Evolutionary conservation across 1,140 invertebrate species (phyloP).

Genomic region (Uloborus diversus): DNA sequence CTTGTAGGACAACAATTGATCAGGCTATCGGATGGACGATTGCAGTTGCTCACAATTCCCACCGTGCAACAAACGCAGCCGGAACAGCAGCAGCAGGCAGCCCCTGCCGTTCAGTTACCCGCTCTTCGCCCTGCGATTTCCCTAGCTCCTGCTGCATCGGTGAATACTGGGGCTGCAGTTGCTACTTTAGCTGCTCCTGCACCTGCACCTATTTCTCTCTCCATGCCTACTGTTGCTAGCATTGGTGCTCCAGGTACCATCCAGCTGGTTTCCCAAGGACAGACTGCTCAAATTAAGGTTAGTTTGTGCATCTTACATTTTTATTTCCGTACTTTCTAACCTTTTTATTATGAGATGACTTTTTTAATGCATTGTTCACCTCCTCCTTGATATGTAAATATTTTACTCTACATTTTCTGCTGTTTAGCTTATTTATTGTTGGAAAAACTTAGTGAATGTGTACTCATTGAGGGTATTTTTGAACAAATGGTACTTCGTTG

Average conservation of each 20-base stretch:
- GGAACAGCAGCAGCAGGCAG: constrained; percentile 62
- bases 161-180: constrained; percentile 25
- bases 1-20: constrained; percentile 83
- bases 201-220: constrained; percentile 29
- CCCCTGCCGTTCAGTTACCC: constrained; percentile 43
- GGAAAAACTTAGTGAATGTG: too few species aligned
- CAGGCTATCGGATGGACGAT: constrained; percentile 90
- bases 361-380: too few species aligned
- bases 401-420: too few species aligned
- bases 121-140: constrained; percentile 54
- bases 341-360: too few species aligned
- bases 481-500: too few species aligned
- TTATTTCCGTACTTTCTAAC: background rate
- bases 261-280: constrained; percentile 49
- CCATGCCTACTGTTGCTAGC: constrained; percentile 21
- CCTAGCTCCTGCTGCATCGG: constrained; percentile 28
- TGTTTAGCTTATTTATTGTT: too few species aligned
- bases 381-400: too few species aligned
- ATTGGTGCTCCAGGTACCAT: constrained; percentile 44
- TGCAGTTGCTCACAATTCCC: constrained; percentile 82
- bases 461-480: too few species aligned
- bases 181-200: constrained; percentile 25
- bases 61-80: constrained; percentile 60
- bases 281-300: constrained; percentile 49
- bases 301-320: background rate